Percentiles rank a stretch among this genome's conserved stretches.
phyloP scores from a whole-genome alignment of 2,888 invertebrate genomes.

The Drosophila pegasa region DNA sequence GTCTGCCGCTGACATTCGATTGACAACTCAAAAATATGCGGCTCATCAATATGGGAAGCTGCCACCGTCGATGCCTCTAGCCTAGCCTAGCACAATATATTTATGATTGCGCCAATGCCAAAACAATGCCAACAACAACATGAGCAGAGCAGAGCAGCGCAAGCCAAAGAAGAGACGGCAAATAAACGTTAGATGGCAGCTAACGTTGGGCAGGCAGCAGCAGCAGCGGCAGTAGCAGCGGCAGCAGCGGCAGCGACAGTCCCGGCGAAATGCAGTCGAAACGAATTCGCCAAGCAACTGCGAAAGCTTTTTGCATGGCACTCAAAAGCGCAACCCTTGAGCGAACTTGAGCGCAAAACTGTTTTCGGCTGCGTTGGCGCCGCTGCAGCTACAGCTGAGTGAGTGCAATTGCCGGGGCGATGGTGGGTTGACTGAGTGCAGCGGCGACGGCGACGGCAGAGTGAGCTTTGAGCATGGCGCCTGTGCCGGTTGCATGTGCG shows the following conservation, averaged over 20 bases:
- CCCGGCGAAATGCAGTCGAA: constrained; percentile 40
- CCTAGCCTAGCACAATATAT: constrained; percentile 76
- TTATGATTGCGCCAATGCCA: constrained; percentile 71
- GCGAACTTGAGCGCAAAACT: constrained; percentile 57
- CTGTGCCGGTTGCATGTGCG: constrained; percentile 57
- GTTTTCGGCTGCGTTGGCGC: constrained; percentile 44
- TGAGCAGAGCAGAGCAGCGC: constrained; percentile 10
- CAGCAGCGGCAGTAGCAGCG: constrained; percentile 1
- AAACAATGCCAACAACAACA: constrained; percentile 11
- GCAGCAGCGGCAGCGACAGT: constrained; percentile 29
- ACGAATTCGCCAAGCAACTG: constrained; percentile 35
- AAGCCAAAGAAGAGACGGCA: constrained; percentile 20
- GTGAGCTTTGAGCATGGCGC: constrained; percentile 53
- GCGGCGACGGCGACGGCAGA: constrained; percentile 1
- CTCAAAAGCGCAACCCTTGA: constrained; percentile 57
- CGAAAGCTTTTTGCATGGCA: constrained; percentile 51
- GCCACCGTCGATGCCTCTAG: constrained; percentile 9
- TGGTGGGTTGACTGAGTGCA: constrained; percentile 5
- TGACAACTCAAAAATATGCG: constrained; percentile 19
- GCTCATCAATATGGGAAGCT: constrained; percentile 31
- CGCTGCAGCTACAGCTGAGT: constrained; percentile 25
- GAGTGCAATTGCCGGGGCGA: constrained; percentile 42
- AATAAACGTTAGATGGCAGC: constrained; percentile 50
- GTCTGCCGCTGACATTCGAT: constrained; percentile 23
- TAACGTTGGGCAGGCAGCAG: constrained; percentile 21